phyloP scores from a whole-genome alignment of 2,797 vertebrate species.

The Miichthys miiuy region DNA sequence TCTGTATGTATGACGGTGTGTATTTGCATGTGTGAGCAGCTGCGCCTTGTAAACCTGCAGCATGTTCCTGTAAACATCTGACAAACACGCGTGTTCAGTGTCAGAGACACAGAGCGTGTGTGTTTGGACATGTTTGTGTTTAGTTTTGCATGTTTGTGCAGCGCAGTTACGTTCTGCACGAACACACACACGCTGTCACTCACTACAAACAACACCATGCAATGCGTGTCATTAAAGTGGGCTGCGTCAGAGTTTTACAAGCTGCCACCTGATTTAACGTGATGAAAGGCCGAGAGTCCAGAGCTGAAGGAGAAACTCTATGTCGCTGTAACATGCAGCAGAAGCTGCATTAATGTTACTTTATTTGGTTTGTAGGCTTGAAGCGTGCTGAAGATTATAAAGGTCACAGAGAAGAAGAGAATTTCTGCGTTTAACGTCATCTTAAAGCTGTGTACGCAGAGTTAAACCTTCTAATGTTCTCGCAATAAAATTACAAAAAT shows the following conservation, averaged over 20 bases:
- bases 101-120: neutral
- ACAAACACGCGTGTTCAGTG: neutral
- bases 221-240: neutral
- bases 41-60: slow-evolving; percentile 39
- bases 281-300: neutral
- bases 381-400: neutral
- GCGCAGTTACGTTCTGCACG: neutral
- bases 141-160: slow-evolving; percentile 5
- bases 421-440: no score
- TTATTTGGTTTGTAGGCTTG: neutral
- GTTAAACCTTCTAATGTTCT: no score
- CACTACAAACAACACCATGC: neutral
- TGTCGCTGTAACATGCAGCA: no score
- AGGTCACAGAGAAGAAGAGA: no score
- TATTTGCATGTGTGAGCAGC: neutral
- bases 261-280: neutral
- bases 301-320: neutral
- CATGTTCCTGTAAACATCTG: slow-evolving; percentile 8
- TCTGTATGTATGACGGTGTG: neutral
- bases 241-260: neutral
- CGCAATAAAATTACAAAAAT: no score
- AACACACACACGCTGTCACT: neutral
- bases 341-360: neutral
- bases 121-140: slow-evolving; percentile 17
- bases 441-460: no score